Conservation (phyloP, 2,113 vertebrate genomes). For the Ameiurus melas region DNA sequence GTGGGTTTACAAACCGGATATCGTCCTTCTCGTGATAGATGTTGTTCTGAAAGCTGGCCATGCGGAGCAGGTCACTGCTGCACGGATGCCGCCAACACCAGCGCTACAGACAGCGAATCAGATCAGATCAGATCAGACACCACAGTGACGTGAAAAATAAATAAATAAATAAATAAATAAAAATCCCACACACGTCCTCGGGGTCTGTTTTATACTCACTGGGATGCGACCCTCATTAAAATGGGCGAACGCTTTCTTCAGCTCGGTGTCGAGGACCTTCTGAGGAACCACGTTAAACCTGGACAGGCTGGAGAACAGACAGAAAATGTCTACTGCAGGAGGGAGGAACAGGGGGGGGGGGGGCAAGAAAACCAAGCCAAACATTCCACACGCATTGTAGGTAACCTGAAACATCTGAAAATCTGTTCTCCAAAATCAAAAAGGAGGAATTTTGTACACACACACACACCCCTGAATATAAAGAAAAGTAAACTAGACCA, state of each 20-base stretch:
- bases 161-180: too few relatives aligned
- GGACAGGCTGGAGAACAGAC: conserved; percentile 74
- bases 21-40: conserved; percentile 91
- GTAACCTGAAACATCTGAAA: neutral
- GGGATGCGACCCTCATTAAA: conserved; percentile 89
- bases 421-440: neutral
- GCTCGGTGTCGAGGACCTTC: conserved; percentile 84
- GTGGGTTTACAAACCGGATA: conserved; percentile 73
- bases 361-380: neutral
- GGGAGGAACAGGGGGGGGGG: too few relatives aligned
- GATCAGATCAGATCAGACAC: neutral
- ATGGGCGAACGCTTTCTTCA: conserved; percentile 86
- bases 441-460: neutral
- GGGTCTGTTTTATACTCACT: conserved; percentile 72
- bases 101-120: conserved; percentile 67
- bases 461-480: neutral
- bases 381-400: neutral
- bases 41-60: conserved; percentile 83
- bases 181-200: neutral
- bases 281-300: conserved; percentile 85
- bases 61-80: conserved; percentile 85
- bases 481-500: neutral
- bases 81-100: conserved; percentile 87
- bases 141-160: too few relatives aligned
- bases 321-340: neutral